Conservation (phyloP, 2,888 invertebrate species). For the Amphipyra berbera region DNA sequence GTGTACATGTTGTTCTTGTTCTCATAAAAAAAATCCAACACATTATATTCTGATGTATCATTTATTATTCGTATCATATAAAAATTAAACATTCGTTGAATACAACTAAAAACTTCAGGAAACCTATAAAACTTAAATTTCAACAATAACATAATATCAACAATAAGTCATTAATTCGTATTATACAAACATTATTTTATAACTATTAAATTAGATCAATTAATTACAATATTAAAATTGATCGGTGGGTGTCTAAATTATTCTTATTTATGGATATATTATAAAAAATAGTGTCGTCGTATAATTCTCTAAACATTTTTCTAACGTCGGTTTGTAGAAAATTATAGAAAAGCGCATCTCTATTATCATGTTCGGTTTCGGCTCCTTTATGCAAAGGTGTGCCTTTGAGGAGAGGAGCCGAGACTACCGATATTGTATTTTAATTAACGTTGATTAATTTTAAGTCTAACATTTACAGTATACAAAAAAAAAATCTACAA, state of each 20-base stretch:
- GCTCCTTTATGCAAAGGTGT: no score
- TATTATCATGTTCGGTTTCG: constrained; percentile 11
- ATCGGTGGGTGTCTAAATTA: constrained; percentile 45
- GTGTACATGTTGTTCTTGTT: no score
- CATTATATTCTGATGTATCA: constrained; percentile 37
- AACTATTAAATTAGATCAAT: constrained; percentile 36
- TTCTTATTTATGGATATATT: neutral
- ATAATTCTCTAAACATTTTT: neutral
- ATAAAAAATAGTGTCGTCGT: neutral
- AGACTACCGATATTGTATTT: no score
- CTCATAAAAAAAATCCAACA: neutral
- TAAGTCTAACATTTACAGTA: no score
- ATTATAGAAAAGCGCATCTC: neutral
- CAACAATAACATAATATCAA: constrained; percentile 68
- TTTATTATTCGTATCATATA: constrained; percentile 60
- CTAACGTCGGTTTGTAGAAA: neutral
- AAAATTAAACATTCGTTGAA: constrained; percentile 53
- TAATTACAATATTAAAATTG: constrained; percentile 20
- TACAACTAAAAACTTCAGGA: constrained; percentile 63
- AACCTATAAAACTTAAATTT: constrained; percentile 67
- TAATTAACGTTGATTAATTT: no score
- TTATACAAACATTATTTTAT: constrained; percentile 51
- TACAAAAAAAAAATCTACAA: no score
- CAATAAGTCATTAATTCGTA: constrained; percentile 47
- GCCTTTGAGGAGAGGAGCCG: no score